Base-by-base conservation (phyloP, 1,140 invertebrate species). In the Pachypeltis micranthus region DNA sequence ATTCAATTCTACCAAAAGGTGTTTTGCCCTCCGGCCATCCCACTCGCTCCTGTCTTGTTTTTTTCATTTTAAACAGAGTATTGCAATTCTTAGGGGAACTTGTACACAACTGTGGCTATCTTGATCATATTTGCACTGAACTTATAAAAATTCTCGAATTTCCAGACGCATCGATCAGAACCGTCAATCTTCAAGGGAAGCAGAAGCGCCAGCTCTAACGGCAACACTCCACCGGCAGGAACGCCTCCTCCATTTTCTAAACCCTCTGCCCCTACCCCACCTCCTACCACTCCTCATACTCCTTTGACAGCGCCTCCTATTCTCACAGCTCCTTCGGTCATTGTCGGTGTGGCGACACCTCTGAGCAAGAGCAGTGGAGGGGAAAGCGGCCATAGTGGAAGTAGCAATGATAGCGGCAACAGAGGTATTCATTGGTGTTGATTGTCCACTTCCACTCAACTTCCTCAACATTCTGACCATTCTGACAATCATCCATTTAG, bases 181-280 rank as follows among this genome's bases (percentile, higher is more conserved):
- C 58, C 58, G 39, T 47, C 63, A 1, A 64, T 60, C 29, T 51
- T 25, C 27, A 60, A 29, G 0, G 57, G 57, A 24, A 44, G 16
- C 12, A 39, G 55, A 63, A 61, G 44, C 61, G 62, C 44, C 62
- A 61, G 26, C 58, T 62, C 67, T 54, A 59, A 59, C 44, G 14
- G 31, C 44, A 28, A 44, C 2, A 27, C 51, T 54, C 19, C 39
- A 63, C 16, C 57, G 14, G 58, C 56, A 21, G 21, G 44, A 2
- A 26, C 61, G 21, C 44, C 61, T 1, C 61, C 44, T 28, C n/a
- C n/a, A n/a, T n/a, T n/a, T n/a, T 29, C 27, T 14, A 54, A 54
- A 4, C 2, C 19, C 0, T 10, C 39, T 19, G 55, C 19, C 16
- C 31, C 39, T 2, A 55, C 63, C 1, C 47, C 28, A 24, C 23